Evolutionary conservation across 1,140 invertebrate species (phyloP).

Genomic region (Pemphigus obesinymphae): DNA sequence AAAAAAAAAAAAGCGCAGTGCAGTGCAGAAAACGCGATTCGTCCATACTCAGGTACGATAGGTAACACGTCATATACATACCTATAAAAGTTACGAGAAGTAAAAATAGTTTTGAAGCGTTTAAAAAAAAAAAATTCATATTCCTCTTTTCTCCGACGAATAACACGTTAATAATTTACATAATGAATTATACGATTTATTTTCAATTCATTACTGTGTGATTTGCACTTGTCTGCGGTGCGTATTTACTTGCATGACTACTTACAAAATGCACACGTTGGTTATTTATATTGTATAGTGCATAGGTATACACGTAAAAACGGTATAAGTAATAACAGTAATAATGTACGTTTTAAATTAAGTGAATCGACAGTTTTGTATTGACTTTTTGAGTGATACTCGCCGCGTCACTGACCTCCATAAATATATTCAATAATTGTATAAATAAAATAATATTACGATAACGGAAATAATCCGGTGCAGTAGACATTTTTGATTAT

Average conservation of each 20-base stretch:
- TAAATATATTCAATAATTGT: neutral
- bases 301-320: neutral
- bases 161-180: neutral
- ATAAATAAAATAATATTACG: neutral
- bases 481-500: slow-evolving; percentile 13
- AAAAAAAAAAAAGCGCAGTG: neutral
- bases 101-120: neutral
- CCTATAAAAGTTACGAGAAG: neutral
- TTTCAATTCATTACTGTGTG: neutral
- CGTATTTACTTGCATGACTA: neutral
- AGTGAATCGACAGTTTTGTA: slow-evolving; percentile 8
- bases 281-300: too few relatives aligned
- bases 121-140: neutral
- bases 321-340: neutral
- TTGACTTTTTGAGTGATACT: neutral
- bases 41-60: too few relatives aligned
- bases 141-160: neutral
- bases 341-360: neutral
- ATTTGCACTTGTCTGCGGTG: neutral
- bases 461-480: neutral
- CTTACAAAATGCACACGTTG: neutral
- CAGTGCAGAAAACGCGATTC: neutral
- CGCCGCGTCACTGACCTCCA: neutral
- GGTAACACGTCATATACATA: neutral
- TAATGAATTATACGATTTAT: neutral